Evolutionary conservation across 2,113 vertebrate genomes (phyloP), one percentile per base, ranked within the genome.

Genomic region (Erpornis zantholeuca): DNA sequence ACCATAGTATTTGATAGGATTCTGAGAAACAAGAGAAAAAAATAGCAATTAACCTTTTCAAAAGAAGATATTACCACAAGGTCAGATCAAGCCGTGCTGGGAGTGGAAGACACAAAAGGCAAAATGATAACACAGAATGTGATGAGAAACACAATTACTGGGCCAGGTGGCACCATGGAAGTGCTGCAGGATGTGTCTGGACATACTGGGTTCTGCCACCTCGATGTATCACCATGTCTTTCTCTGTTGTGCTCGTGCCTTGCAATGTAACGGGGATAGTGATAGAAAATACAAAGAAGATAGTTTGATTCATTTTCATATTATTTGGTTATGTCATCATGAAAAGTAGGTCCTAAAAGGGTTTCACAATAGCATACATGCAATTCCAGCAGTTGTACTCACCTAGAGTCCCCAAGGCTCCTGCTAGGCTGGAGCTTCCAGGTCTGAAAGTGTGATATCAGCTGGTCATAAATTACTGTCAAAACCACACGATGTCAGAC

Each of bases 391-490:
- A 35, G 45, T 78, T 70, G 29, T 66, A 57, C 27, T 81, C 75
- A 63, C 60, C 75, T 52, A 5, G 24, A 42, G 33, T 52, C 10
- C 40, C 22, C 45, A 83, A 60, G 33, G 31, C 53, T 91, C 16
- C 79, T 71, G 53, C 35, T 59, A 68, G 35, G 22, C 53, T 88
- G 61, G 44, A 64, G 81, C 64, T 93, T 86, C 64, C 60, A 63
- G 50, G n/a, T 68, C 88, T 84, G 63, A 71, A 78, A 81, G 12
- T 42, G 82, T 91, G 80, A 4, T 64, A 71, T 50, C 60, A 88
- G 60, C 29, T 84, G 60, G 35, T 71, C 69, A 84, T 95, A 93
- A 88, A 93, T 90, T 92, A 68, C 82, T 93, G 80, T 75, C 93
- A 69, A 44, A 90, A 61, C 53, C 0, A 0, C 53, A 52, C 68